Conservation (phyloP, 2,888 invertebrate species). For the Eupeodes luniger region DNA sequence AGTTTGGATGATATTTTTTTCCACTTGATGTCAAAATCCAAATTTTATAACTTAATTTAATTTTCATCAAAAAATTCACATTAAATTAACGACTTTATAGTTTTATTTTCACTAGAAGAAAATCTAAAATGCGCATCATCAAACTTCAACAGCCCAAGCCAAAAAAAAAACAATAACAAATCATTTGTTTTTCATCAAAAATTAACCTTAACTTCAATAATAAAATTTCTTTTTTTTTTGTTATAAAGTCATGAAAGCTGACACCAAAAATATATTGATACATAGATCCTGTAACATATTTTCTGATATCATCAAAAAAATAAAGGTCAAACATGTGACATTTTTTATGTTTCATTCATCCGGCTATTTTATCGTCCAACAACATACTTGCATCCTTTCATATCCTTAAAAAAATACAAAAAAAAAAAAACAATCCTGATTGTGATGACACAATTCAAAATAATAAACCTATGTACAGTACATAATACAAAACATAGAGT, state of each 20-base stretch:
- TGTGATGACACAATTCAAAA: slow-evolving; percentile 41
- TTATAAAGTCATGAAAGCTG: slow-evolving; percentile 3
- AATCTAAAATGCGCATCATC: no score
- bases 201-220: background rate
- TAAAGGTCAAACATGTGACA: background rate
- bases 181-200: background rate
- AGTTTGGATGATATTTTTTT: no score
- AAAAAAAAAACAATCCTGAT: background rate
- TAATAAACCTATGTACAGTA: slow-evolving; percentile 2
- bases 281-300: slow-evolving; percentile 9
- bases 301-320: background rate
- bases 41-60: no score
- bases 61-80: no score
- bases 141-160: no score
- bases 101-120: no score
- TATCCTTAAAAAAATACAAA: background rate
- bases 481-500: background rate
- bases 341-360: slow-evolving; percentile 11
- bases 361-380: slow-evolving; percentile 2
- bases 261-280: background rate
- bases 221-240: no score
- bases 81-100: no score
- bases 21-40: no score
- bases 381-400: background rate
- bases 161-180: no score